A percentile compares a stretch with the other conserved stretches of the same genome.
phyloP scores from a whole-genome alignment of 2,888 invertebrate genomes.

The Pediacus dermestoides region DNA sequence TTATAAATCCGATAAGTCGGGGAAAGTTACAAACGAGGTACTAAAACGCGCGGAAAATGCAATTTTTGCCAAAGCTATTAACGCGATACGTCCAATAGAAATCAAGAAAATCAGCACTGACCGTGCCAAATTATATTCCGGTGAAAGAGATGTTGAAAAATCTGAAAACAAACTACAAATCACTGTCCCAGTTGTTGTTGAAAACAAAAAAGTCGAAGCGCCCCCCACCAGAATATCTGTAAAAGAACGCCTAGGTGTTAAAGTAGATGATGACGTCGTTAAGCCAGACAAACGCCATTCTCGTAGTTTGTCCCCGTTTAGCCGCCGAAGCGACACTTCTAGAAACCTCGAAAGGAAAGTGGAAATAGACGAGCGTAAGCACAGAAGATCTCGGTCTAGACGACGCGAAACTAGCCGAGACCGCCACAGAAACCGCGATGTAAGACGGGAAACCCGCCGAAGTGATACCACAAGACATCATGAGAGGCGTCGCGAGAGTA shows the following conservation, averaged over 20 bases:
- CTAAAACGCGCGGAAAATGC: constrained; percentile 89
- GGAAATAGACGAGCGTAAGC: constrained; percentile 40
- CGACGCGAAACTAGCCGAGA: constrained; percentile 30
- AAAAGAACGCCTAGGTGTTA: constrained; percentile 76
- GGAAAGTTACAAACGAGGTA: constrained; percentile 80
- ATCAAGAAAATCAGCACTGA: constrained; percentile 70
- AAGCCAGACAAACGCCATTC: constrained; percentile 47
- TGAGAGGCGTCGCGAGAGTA: constrained; percentile 6
- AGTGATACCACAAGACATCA: constrained; percentile 21
- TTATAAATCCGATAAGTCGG: constrained; percentile 51
- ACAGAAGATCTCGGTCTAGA: constrained; percentile 38
- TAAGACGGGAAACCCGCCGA: constrained; percentile 27
- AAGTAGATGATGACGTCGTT: constrained; percentile 62
- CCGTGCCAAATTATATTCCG: constrained; percentile 63
- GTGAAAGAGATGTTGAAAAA: constrained; percentile 41
- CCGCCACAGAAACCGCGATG: constrained; percentile 42
- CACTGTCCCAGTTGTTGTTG: constrained; percentile 14
- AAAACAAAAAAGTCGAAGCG: constrained; percentile 25
- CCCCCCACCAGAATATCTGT: constrained; percentile 64
- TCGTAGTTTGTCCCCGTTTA: constrained; percentile 53
- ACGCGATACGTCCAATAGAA: constrained; percentile 73
- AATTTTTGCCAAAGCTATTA: constrained; percentile 84
- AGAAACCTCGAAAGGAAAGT: constrained; percentile 46
- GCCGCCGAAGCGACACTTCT: constrained; percentile 44
- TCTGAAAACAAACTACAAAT: constrained; percentile 14